phyloP scores from a whole-genome alignment of 2,888 invertebrate genomes.

The Troglohyphantes excavatus region DNA sequence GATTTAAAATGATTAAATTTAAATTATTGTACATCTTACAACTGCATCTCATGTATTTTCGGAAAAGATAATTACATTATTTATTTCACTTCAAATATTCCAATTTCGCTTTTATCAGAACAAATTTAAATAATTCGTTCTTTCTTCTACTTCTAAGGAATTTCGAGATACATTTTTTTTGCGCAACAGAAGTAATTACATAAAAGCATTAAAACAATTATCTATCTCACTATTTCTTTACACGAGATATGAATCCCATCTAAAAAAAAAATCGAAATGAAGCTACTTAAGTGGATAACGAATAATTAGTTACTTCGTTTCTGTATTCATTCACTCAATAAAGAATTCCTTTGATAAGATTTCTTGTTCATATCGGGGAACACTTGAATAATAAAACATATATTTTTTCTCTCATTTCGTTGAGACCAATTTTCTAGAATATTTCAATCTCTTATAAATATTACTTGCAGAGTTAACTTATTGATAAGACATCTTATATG shows the following conservation, averaged over 20 bases:
- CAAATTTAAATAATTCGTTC: no score
- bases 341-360: slow-evolving; percentile 16
- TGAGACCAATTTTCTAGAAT: no score
- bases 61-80: no score
- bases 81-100: no score
- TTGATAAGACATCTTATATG: no score
- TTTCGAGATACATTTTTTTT: neutral
- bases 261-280: slow-evolving; percentile 27
- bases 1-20: no score
- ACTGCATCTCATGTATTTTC: no score
- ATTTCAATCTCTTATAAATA: no score
- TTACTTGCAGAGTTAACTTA: no score
- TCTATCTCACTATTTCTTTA: neutral
- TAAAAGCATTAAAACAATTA: slow-evolving; percentile 19
- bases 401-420: no score
- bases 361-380: neutral
- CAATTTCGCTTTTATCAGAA: no score
- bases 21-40: no score
- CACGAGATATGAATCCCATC: slow-evolving; percentile 11
- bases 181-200: slow-evolving; percentile 2
- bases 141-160: neutral
- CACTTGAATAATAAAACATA: neutral
- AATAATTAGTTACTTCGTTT: slow-evolving; percentile 38
- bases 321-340: neutral
- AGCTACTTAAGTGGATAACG: slow-evolving; percentile 34